Percentiles rank a stretch among this genome's conserved stretches.
Conservation (phyloP, 1,140 invertebrate species). For the Schlechtendalia chinensis region DNA sequence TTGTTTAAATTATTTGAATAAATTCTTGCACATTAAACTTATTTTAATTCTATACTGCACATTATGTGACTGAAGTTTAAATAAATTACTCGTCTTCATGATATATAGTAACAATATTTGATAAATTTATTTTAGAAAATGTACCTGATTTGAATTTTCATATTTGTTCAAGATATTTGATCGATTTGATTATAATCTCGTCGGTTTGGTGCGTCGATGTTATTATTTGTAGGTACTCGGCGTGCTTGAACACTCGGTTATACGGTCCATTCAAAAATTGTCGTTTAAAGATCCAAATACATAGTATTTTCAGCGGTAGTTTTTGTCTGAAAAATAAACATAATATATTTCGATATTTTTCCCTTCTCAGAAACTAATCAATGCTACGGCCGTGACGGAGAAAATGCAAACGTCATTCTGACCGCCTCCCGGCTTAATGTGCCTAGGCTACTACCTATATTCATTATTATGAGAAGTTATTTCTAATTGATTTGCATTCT, state of each 20-base stretch:
- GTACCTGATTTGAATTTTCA: slow-evolving; percentile 28
- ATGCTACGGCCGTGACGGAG: no score
- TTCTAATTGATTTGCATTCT: slow-evolving; percentile 7
- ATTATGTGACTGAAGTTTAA: no score
- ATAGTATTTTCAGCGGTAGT: neutral
- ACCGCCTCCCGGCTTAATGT: neutral
- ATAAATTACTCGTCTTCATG: no score
- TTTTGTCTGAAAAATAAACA: neutral
- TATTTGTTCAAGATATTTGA: slow-evolving; percentile 7
- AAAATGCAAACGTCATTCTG: neutral
- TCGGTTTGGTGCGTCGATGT: no score
- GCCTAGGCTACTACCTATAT: neutral
- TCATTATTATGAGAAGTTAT: neutral
- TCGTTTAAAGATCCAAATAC: neutral
- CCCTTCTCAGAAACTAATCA: neutral
- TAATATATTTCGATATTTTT: neutral
- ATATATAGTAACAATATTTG: neutral
- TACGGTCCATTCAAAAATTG: no score
- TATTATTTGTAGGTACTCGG: neutral
- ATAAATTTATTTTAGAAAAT: neutral
- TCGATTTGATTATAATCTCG: neutral
- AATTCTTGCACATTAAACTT: no score
- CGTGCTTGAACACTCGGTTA: neutral
- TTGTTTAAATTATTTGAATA: no score
- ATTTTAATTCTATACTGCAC: no score